Evolutionary conservation across 2,113 vertebrate species (phyloP), one percentile per base, ranked within the genome.

Genomic region (Lota lota): DNA sequence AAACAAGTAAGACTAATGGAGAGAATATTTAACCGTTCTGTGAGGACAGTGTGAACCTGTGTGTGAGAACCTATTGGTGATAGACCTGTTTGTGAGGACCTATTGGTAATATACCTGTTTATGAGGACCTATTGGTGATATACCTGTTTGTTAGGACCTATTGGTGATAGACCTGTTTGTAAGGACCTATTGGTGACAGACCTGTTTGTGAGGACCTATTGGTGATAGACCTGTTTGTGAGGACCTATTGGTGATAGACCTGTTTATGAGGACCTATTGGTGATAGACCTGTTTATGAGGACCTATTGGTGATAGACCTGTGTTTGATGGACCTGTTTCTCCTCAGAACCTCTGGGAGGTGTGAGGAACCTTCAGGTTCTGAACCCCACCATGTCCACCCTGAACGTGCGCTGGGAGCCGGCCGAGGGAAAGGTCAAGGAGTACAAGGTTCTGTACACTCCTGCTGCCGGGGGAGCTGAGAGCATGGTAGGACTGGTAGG

Each of bases 321-420:
- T 47, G 8, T 14, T 2, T 47, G 40, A 47, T 47, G 10, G 40
- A 47, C 53, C 53, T 56, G 53, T 12, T 47, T 93, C 80, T 4
- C 57, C 20, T 50, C 85, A 99, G 97, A 95, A 75, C 93, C 96
- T 74, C 88, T 98, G 62, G 95, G 93, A 2, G 95, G 94, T 0
- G 95, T 97, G 68, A 94, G 73, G 88, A 99, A 96, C 79, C 91
- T 98, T 22, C 88, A 95, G 75, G 95, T 98, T n/a, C 78, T 95
- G 63, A 96, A 99, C 77, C 96, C 96, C 6, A 96, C 95, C 65
- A 97, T 96, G 80, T 97, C 94, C 73, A 94, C 95, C 1, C 75
- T 99, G 77, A 98, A 93, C 16, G 88, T 98, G 21, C 93, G 95
- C 73, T 99, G 97, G 97, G 96, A 97, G 81, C 93, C 94, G 0